phyloP scores from a whole-genome alignment of 2,888 invertebrate species.

The Molorchus minor region DNA sequence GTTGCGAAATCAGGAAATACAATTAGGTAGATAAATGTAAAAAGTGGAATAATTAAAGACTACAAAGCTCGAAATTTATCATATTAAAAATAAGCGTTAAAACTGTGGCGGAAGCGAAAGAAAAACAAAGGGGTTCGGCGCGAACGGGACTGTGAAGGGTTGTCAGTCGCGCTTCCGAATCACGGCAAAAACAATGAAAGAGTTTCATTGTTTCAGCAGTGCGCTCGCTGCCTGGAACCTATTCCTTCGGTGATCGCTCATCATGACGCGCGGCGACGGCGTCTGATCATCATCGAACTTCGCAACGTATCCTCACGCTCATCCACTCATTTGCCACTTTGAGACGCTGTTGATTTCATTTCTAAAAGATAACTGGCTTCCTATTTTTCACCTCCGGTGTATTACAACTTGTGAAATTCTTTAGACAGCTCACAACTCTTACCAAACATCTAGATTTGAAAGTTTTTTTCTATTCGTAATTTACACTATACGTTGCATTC shows the following conservation, averaged over 20 bases:
- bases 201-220: slow-evolving; percentile 59
- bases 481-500: too few relatives aligned
- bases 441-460: not conserved
- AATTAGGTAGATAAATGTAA: slow-evolving; percentile 65
- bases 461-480: not conserved
- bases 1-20: slow-evolving; percentile 60
- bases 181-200: slow-evolving; percentile 63
- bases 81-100: slow-evolving; percentile 63
- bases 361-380: slow-evolving; percentile 25
- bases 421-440: slow-evolving; percentile 8
- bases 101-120: slow-evolving; percentile 61
- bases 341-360: slow-evolving; percentile 34
- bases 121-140: slow-evolving; percentile 61
- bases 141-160: slow-evolving; percentile 60
- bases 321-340: slow-evolving; percentile 35
- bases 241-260: slow-evolving; percentile 58
- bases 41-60: slow-evolving; percentile 63
- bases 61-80: slow-evolving; percentile 64
- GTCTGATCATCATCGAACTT: slow-evolving; percentile 50
- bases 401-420: slow-evolving; percentile 5
- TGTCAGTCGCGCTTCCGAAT: slow-evolving; percentile 61
- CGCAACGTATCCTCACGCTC: slow-evolving; percentile 34
- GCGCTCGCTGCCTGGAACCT: slow-evolving; percentile 39
- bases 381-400: slow-evolving; percentile 15
- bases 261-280: slow-evolving; percentile 53